Conservation (phyloP, 2,113 vertebrate genomes). For the Nyctibius bracteatus region DNA sequence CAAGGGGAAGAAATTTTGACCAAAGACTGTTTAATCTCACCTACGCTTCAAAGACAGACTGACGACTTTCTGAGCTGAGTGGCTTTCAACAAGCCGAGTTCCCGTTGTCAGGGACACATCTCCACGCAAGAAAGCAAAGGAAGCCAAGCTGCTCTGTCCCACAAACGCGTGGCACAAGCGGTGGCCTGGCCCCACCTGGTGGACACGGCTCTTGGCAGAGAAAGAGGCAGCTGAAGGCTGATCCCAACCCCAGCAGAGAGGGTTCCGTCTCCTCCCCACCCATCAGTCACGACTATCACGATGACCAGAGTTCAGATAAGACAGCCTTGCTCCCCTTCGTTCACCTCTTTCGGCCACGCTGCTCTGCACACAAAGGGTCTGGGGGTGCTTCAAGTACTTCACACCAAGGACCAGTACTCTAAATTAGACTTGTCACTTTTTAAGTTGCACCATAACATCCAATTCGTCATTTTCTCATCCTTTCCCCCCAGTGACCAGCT, state of each 20-base stretch:
- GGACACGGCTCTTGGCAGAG: not conserved
- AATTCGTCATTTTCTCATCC: not conserved
- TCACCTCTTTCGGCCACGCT: not conserved
- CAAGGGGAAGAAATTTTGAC: not conserved
- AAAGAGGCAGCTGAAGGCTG: fast-evolving
- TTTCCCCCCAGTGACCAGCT: not conserved
- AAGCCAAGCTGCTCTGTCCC: not conserved
- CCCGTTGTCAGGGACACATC: not conserved
- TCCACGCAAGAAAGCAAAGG: not conserved
- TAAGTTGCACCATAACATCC: no score
- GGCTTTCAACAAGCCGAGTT: not conserved
- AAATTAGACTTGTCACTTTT: no score
- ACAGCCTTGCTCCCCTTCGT: not conserved
- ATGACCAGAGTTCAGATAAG: not conserved
- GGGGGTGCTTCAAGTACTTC: no score
- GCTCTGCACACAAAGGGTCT: not conserved
- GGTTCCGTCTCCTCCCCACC: fast-evolving
- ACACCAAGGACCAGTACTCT: not conserved
- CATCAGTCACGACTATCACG: not conserved
- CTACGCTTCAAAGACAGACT: not conserved
- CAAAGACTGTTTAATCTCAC: not conserved
- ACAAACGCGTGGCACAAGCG: fast-evolving
- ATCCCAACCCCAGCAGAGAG: not conserved
- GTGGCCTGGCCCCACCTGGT: not conserved
- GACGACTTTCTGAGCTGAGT: not conserved